phyloP scores from a whole-genome alignment of 2,888 invertebrate species.

The Aphrophora alni region DNA sequence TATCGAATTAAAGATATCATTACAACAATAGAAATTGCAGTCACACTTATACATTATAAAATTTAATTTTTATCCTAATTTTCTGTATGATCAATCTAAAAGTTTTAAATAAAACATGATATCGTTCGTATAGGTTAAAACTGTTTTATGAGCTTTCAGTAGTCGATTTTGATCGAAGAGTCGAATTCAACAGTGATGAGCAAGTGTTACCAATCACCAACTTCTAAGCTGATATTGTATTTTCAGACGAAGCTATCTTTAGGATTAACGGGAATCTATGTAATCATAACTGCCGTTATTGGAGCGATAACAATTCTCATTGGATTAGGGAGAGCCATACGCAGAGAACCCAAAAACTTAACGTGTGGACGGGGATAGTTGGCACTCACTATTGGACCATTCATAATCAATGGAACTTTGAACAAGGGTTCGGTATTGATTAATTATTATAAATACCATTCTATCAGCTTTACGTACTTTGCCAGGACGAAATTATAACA shows the following conservation, averaged over 20 bases:
- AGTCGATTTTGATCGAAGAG: not conserved
- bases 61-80: too few relatives aligned
- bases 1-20: too few relatives aligned
- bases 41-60: too few relatives aligned
- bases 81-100: too few relatives aligned
- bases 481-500: not conserved
- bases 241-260: constrained; percentile 30
- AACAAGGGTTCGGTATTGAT: not conserved
- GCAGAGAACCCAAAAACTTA: constrained; percentile 36
- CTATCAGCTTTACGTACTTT: not conserved
- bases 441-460: not conserved
- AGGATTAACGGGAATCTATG: constrained; percentile 20
- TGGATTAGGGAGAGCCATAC: constrained; percentile 21
- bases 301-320: constrained; percentile 19
- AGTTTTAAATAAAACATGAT: too few relatives aligned
- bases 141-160: constrained; percentile 6
- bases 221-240: constrained; percentile 25
- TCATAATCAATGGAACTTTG: too few relatives aligned
- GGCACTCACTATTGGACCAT: not conserved
- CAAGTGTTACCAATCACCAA: not conserved
- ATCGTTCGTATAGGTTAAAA: too few relatives aligned
- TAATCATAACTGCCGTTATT: constrained; percentile 31
- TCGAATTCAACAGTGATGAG: constrained; percentile 7
- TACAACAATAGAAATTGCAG: too few relatives aligned
- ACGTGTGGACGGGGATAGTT: constrained; percentile 34